Evolutionary conservation across 2,888 invertebrate genomes (phyloP), one percentile per base, ranked within the genome.

Genomic region (Isotomurus palustris): DNA sequence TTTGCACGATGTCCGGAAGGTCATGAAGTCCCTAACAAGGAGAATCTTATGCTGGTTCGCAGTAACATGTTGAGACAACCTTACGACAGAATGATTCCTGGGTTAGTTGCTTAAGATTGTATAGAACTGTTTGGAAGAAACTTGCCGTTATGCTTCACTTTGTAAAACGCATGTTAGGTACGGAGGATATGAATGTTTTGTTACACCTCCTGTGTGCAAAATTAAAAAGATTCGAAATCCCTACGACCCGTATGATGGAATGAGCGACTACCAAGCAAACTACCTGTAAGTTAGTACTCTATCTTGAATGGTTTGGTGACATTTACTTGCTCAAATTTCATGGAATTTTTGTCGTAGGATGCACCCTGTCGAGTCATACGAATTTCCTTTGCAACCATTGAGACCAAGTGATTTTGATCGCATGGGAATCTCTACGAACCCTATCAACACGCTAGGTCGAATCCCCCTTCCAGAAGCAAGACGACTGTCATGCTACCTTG

Each of bases 121-220:
- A 40, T 17, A n/a, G 10, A 44, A 5, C n/a, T 17, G 12, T 22
- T 44, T 44, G 40, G 17, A 40, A 12, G 17, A 10, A 19, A n/a
- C 6, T 17, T 8, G 6, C 6, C 40, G 19, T 53, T 38, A 36
- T 17, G 5, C 24, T 10, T 36, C 6, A 40, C 2, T 24, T n/a
- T n/a, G n/a, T 19, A 17, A 35, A 21, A 41, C n/a, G n/a, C n/a
- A n/a, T n/a, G n/a, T n/a, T 35, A 67, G 64, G 14, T 64, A 60
- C 48, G 53, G 49, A 10, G 65, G 66, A 5, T 66, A 64, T 36
- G 56, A 58, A 24, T 57, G 61, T 12, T 29, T 52, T 14, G 36
- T 43, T 14, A 66, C 66, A n/a, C 69, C 69, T 14, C 67, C 67
- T 6, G 64, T 69, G 22, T 67, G 67, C 53, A 69, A 69, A 62